These are phyloP conservation scores for Florisuga fusca DNA, from an alignment of 2,797 vertebrate genomes.

Conservation along the genomic window DNA sequence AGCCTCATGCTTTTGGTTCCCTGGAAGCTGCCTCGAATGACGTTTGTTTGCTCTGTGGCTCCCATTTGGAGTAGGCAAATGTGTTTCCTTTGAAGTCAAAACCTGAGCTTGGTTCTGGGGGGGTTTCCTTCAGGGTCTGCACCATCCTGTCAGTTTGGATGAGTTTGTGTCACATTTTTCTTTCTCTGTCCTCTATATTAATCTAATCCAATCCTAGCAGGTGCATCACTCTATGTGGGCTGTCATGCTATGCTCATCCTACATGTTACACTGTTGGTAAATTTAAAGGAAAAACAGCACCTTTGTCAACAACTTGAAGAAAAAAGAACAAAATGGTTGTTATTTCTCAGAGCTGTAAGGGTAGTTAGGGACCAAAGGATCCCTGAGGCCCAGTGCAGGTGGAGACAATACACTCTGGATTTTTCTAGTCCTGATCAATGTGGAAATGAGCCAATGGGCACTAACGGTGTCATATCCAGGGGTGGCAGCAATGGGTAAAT, in stretches of 20 bases:
- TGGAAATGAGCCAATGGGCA: background rate
- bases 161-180: background rate
- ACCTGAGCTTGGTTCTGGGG: rapidly evolving
- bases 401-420: background rate
- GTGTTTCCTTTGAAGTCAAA: background rate
- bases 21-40: background rate
- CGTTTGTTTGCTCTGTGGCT: background rate
- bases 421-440: background rate
- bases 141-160: rapidly evolving
- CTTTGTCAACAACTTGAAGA: background rate
- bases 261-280: background rate
- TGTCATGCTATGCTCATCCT: background rate
- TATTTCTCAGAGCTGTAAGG: background rate
- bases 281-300: background rate
- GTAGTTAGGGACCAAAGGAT: background rate
- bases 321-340: background rate
- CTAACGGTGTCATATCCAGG: background rate
- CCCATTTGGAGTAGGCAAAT: background rate
- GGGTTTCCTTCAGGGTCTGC: rapidly evolving
- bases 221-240: too few relatives aligned
- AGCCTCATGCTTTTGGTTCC: background rate
- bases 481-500: background rate
- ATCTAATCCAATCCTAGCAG: background rate
- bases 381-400: background rate
- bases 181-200: background rate